These are phyloP conservation scores for Leptura quadrifasciata DNA, from an alignment of 2,888 invertebrate species.

Conservation along the genomic window DNA sequence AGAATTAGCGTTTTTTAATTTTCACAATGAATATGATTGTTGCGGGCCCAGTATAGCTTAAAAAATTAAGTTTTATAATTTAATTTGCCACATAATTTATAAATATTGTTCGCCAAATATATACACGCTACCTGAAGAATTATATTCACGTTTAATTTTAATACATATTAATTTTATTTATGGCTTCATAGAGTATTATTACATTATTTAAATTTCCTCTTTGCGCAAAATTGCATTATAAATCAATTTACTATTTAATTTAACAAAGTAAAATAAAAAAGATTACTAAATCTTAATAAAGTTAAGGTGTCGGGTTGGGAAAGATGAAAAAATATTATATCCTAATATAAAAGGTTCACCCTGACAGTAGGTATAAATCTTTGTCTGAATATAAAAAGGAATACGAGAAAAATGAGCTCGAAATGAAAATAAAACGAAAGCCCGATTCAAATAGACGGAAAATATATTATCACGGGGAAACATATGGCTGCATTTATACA, in stretches of 20 bases:
- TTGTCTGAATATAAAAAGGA: constrained; percentile 73
- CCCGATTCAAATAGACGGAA: constrained; percentile 72
- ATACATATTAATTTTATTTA: constrained; percentile 39
- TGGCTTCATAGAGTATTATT: constrained; percentile 32
- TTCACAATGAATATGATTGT: too few species aligned
- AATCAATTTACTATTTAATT: constrained; percentile 64
- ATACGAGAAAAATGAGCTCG: constrained; percentile 73
- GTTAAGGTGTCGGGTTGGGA: constrained; percentile 64
- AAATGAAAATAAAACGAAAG: constrained; percentile 73
- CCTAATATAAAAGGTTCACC: constrained; percentile 70
- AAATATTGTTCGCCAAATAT: background rate
- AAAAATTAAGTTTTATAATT: background rate
- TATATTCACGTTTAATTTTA: constrained; percentile 9
- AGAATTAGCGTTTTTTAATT: too few species aligned
- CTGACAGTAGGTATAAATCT: constrained; percentile 74
- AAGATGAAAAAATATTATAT: constrained; percentile 73
- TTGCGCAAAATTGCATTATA: constrained; percentile 50
- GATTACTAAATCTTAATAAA: constrained; percentile 69
- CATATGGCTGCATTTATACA: constrained; percentile 65
- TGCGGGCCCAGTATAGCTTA: too few species aligned
- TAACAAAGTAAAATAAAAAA: constrained; percentile 61
- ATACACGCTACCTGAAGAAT: constrained; percentile 12
- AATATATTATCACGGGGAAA: constrained; percentile 71
- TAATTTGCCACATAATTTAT: background rate
- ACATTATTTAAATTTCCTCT: constrained; percentile 41